Evolutionary conservation across 2,797 vertebrate species (phyloP).

Genomic region (Bradypodion pumilum): DNA sequence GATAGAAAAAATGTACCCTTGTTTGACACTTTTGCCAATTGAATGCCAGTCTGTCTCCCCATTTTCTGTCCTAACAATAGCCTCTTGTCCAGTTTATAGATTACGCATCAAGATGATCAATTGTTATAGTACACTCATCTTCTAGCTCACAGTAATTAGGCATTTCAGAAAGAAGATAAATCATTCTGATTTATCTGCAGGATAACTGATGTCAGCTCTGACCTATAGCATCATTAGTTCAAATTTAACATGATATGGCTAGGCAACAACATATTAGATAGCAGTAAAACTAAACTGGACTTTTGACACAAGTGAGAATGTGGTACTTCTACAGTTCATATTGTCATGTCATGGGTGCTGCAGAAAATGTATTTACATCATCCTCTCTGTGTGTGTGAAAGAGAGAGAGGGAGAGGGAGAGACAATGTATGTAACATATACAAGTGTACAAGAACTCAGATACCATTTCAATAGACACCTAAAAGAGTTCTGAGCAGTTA

Average conservation of each 20-base stretch:
- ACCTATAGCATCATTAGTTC: slow-evolving; percentile 71
- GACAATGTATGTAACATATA: no score
- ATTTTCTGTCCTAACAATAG: no score
- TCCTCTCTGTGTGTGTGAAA: background rate
- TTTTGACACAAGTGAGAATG: background rate
- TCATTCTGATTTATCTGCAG: slow-evolving; percentile 62
- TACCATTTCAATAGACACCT: background rate
- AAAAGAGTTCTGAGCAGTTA: background rate
- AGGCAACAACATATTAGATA: slow-evolving; percentile 45
- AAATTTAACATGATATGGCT: slow-evolving; percentile 53
- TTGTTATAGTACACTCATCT: slow-evolving; percentile 48
- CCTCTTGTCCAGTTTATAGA: no score
- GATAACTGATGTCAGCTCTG: slow-evolving; percentile 64
- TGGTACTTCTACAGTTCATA: background rate
- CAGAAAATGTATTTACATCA: background rate
- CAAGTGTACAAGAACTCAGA: background rate
- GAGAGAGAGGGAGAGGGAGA: no score
- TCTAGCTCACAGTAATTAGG: slow-evolving; percentile 68
- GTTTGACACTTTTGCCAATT: no score
- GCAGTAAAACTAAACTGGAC: slow-evolving; percentile 3
- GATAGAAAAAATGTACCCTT: no score
- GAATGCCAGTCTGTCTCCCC: no score
- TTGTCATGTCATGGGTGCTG: slow-evolving; percentile 20
- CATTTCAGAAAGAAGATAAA: slow-evolving; percentile 68
- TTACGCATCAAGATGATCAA: no score